Evolutionary conservation across 2,888 invertebrate species (phyloP).

Genomic region (Chaetoderma sp.): DNA sequence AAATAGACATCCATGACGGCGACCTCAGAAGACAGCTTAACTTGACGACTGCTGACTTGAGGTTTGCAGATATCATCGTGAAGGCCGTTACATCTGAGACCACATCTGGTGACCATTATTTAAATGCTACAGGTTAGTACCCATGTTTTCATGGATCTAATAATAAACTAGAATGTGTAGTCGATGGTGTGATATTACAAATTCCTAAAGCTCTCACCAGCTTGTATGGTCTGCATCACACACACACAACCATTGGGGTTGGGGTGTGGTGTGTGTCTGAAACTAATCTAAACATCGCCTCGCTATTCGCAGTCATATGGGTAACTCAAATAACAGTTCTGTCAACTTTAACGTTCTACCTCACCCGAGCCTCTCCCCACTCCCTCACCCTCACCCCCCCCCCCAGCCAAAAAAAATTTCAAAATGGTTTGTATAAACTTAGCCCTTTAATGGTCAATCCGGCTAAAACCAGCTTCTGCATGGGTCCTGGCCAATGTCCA

Average conservation of each 20-base stretch:
- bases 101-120: conserved; percentile 77
- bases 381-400: too few species aligned
- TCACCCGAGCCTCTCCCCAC: too few species aligned
- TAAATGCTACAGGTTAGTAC: conserved; percentile 77
- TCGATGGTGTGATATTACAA: background rate
- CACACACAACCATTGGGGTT: too few species aligned
- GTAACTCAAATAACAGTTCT: too few species aligned
- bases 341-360: too few species aligned
- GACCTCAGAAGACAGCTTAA: conserved; percentile 86
- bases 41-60: conserved; percentile 92
- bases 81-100: conserved; percentile 73
- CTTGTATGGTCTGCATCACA: too few species aligned
- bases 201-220: background rate
- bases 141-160: too few species aligned
- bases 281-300: background rate
- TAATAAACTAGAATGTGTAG: background rate
- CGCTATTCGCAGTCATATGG: background rate
- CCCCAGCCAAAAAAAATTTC: too few species aligned
- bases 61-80: conserved; percentile 94
- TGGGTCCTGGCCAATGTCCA: too few species aligned
- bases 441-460: too few species aligned
- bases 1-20: conserved; percentile 86
- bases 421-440: too few species aligned
- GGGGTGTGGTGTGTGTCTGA: background rate
- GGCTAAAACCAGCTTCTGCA: too few species aligned